Base-by-base conservation (phyloP, 2,797 vertebrate species). In the Helostoma temminkii region DNA sequence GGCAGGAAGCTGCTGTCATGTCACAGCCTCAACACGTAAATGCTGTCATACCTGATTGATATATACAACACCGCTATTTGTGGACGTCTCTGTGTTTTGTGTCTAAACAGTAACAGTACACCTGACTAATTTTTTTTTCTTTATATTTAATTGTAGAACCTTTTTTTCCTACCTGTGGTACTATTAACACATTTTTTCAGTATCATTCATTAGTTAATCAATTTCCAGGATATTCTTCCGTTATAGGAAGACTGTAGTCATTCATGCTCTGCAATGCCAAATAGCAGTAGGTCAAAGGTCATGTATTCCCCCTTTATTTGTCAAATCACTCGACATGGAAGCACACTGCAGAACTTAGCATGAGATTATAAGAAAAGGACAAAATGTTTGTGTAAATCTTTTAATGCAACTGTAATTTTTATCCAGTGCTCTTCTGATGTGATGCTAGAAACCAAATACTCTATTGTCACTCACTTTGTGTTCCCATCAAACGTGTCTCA, bases 21-120 rank as follows among this genome's bases (percentile, higher is more conserved):
- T 93, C 90, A 88, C 90, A 92, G 92, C 88, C 91, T 93, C 89
- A 86, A 42, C 91, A 83, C 93, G 95, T 93, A 92, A 94, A 93
- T 76, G 85, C 89, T 93, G 90, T 93, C 93, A 90, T 86, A 93
- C 92, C 91, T 92, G 94, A 94, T 93, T 93, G 93, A 95, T 95
- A 95, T 93, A 86, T 69, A 67, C 76, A 73, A 57, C 54, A 10
- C 45, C 63, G 59, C 68, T 55, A 24, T 55, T 24, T 75, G 42
- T 67, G 10, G 26, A 19, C 41, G 47, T 50, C 50, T 22, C 24
- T 36, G 48, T 52, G 34, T 59, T 39, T 56, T 57, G 37, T 55
- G 36, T 65, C 46, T 49, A 47, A 74, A 64, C 36, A 46, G 56
- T 25, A 74, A 64, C 36, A 46, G 56, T 25, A 21, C 49, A 49